Base-by-base conservation (phyloP, 2,113 vertebrate genomes). In the Phaethon lepturus region DNA sequence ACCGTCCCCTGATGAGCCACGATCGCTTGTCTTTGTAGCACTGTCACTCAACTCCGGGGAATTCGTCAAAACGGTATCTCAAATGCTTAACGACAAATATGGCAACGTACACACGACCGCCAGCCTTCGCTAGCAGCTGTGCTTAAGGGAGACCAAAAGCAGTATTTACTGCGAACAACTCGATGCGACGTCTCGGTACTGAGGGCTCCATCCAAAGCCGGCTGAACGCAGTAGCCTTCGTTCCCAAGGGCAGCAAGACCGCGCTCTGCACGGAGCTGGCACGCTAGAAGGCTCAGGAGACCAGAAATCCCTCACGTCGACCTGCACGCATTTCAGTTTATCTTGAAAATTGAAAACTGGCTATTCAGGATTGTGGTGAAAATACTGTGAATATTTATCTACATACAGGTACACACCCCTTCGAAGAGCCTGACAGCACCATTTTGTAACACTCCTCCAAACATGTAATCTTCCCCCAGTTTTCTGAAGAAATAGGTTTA, bases 101-200 rank as follows among this genome's bases (percentile, higher is more conserved):
- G 35, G 75, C 56, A 53, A n/a, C 1, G 2, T 3, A 20, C 50
- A 13, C 11, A 13, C 0, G 1, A 72, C 28, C 6, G 1, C 58
- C 2, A 33, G 72, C 49, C 47, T 15, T 5, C 1, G 10, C 64
- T 11, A 49, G 81, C 74, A 92, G 92, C 82, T 60, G 49, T 7
- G 3, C 53, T 23, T 10, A 6, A 44, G 33, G 44, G 38, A 74
- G 47, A 64, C 50, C 68, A 63, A 53, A n/a, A 44, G 52, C 73
- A 24, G 15, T 2, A 19, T 55, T 53, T 53, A 7, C 77, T 12
- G 17, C 0, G 3, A 44, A 52, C 52, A 62, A 7, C 58, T 63
- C 0, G 0, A 28, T 6, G 24, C 0, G 0, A 15, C 2, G 5
- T 13, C 58, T 66, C 13, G 1, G 22, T 11, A 20, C 49, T 1